Conservation (phyloP, 2,888 invertebrate species). For the Adineta ricciae region DNA sequence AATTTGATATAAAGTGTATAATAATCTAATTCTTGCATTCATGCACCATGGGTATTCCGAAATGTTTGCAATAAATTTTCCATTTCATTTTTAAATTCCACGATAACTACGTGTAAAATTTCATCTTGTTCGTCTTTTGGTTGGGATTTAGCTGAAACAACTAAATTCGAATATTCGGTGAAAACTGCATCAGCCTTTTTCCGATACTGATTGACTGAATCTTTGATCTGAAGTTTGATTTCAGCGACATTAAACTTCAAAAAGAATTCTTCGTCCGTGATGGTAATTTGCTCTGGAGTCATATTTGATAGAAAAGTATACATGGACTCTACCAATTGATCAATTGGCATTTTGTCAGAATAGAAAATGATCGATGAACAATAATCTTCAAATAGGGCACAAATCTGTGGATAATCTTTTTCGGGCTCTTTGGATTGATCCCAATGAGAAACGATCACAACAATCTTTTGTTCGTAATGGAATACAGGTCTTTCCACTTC, state of each 20-base stretch:
- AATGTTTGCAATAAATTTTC: neutral
- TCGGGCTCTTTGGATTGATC: neutral
- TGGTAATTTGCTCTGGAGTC: neutral
- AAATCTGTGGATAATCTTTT: neutral
- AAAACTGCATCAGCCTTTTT: neutral
- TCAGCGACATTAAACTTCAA: neutral
- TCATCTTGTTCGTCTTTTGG: neutral
- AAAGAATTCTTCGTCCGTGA: neutral
- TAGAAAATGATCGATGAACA: neutral
- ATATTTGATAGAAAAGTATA: neutral
- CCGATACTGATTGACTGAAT: neutral
- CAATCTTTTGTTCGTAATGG: neutral
- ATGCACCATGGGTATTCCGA: neutral
- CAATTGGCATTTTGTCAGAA: neutral
- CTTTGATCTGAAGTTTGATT: neutral
- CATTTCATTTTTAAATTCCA: neutral
- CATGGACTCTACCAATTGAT: neutral
- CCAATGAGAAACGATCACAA: neutral
- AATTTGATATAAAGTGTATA: neutral
- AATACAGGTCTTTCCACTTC: neutral
- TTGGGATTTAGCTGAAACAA: neutral
- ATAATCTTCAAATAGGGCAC: neutral
- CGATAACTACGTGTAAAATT: neutral
- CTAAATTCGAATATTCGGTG: neutral
- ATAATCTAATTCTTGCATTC: neutral